A percentile compares a stretch with the other conserved stretches of the same genome.
These are phyloP conservation scores for Hoplostethus mediterraneus DNA, from an alignment of 2,797 vertebrate genomes.

Conservation along the genomic window DNA sequence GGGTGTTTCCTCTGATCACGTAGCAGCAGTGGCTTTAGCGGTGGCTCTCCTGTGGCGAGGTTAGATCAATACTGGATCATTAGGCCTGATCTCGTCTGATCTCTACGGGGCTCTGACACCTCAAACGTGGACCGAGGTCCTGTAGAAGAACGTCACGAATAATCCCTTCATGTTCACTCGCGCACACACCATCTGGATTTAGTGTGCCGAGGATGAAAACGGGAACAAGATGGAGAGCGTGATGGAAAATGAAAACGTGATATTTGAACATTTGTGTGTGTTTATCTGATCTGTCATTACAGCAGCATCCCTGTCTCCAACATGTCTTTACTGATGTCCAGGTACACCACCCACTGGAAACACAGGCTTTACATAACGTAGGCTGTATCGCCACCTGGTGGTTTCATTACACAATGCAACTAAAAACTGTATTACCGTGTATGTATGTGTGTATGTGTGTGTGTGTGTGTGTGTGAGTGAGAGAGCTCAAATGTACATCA, in stretches of 20 bases:
- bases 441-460: background rate
- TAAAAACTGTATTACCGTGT: background rate
- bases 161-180: background rate
- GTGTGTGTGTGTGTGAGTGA: background rate
- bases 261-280: background rate
- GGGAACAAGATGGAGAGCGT: background rate
- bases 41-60: conserved; percentile 1
- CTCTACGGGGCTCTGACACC: background rate
- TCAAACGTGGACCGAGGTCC: background rate
- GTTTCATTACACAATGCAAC: background rate
- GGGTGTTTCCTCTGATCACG: conserved; percentile 26
- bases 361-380: conserved; percentile 11
- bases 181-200: background rate
- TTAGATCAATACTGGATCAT: conserved; percentile 31
- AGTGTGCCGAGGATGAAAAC: background rate
- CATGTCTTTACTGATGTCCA: conserved; percentile 12
- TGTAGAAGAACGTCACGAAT: background rate
- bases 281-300: background rate
- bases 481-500: too few species aligned
- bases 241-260: background rate
- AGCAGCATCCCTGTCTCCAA: conserved; percentile 3
- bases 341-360: conserved; percentile 15
- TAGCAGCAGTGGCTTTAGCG: conserved; percentile 17
- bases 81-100: conserved; percentile 2
- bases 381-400: conserved; percentile 70